A percentile compares a stretch with the other conserved stretches of the same genome.
Evolutionary conservation across 2,113 vertebrate genomes (phyloP).

Genomic region (Procavia capensis): DNA sequence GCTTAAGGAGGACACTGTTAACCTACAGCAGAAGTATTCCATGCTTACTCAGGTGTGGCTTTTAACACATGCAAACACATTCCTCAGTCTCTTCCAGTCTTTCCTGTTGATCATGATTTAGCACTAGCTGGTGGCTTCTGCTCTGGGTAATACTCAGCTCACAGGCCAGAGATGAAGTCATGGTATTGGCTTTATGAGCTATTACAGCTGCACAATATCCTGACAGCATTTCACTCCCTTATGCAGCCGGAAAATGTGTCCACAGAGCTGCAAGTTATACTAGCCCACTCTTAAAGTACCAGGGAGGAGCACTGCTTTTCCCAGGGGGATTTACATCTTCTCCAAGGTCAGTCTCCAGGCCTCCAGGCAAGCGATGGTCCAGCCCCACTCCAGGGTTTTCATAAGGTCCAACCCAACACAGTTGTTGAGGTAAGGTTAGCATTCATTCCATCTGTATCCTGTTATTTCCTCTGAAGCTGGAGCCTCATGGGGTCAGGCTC

Average conservation of each 20-base stretch:
- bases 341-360: background rate
- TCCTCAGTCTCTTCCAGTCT: background rate
- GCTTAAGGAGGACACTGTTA: background rate
- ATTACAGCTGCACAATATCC: constrained; percentile 56
- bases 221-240: background rate
- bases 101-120: background rate
- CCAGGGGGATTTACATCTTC: background rate
- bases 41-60: background rate
- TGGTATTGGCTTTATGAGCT: background rate
- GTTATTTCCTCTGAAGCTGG: background rate
- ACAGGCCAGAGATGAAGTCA: constrained; percentile 66
- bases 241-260: constrained; percentile 12
- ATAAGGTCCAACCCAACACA: background rate
- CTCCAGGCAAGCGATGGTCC: background rate
- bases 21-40: background rate
- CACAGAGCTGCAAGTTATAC: background rate
- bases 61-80: background rate
- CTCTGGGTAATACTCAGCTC: constrained; percentile 25
- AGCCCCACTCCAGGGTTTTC: background rate
- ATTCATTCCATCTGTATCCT: background rate
- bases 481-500: background rate
- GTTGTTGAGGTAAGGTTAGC: background rate
- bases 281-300: background rate
- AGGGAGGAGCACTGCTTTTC: background rate
- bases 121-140: constrained; percentile 7